A percentile compares a stretch with the other conserved stretches of the same genome.
These are phyloP conservation scores for Tamandua tetradactyla DNA, from an alignment of 2,797 vertebrate species.

Conservation along the genomic window DNA sequence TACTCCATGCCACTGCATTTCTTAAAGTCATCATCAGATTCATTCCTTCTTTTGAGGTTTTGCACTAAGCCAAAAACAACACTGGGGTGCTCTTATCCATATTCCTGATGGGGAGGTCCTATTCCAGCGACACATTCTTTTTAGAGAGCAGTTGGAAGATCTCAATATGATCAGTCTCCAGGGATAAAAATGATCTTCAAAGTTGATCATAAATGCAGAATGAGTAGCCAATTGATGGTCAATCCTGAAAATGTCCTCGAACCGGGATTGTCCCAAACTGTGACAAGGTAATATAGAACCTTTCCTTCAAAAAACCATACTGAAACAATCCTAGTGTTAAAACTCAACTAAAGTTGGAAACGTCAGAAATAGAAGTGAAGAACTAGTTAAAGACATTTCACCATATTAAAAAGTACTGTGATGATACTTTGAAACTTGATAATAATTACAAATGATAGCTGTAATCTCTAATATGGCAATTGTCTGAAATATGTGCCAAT, in stretches of 20 bases:
- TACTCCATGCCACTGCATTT: background rate
- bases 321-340: background rate
- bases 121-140: background rate
- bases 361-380: background rate
- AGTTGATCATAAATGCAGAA: background rate
- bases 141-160: background rate
- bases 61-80: background rate
- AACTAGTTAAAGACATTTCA: background rate
- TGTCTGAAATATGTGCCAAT: constrained; percentile 13
- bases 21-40: background rate
- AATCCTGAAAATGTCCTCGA: background rate
- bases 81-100: background rate
- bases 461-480: background rate
- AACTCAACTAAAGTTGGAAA: background rate
- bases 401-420: background rate
- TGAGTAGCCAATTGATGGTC: background rate
- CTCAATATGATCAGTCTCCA: background rate
- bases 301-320: background rate
- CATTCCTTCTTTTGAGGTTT: background rate
- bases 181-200: background rate
- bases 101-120: background rate
- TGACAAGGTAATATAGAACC: background rate
- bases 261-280: background rate
- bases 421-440: constrained; percentile 16
- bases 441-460: constrained; percentile 4